Evolutionary conservation across 2,797 vertebrate genomes (phyloP), one percentile per base, ranked within the genome.

Genomic region (Chelon labrosus): DNA sequence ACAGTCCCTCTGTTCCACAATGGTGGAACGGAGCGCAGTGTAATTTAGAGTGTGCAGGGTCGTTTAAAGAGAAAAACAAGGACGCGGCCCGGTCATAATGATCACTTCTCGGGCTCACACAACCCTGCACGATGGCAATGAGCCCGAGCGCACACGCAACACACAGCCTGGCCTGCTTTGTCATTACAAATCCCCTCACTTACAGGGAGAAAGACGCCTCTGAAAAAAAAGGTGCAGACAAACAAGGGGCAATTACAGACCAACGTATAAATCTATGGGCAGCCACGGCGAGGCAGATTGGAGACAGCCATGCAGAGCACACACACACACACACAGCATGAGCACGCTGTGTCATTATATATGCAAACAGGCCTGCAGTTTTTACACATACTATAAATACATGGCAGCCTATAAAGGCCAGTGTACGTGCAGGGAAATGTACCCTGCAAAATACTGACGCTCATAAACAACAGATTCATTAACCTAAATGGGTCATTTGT

Each of bases 321-420:
- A n/a, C n/a, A 27, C 27, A 27, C 51, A 37, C 63, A 66, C 83
- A 71, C 69, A 65, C 59, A 64, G 39, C 38, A 55, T 52, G 44
- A 77, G 71, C 55, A 10, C 0, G 51, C 70, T 16, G 82, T 79
- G 87, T 88, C 75, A 89, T 90, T 86, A 90, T 73, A 84, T 50
- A 89, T 77, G 82, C 77, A 84, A 78, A 80, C 73, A 73, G 68
- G 65, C n/a, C 19, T 50, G 65, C 67, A 81, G 71, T 66, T 89
- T 86, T 86, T 76, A 85, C 66, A 61, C 76, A 38, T 61, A 10
- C 83, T 85, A 84, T 81, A 85, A 85, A 90, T 90, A 88, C 62
- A 75, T n/a, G 46, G 57, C 49, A 22, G 13, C 19, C 68, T 53
- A 68, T 79, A 64, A 79, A 85, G 27, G 65, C 74, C 17, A 44